Base-by-base conservation (phyloP, 2,888 invertebrate genomes). In the Cerceris rybyensis region DNA sequence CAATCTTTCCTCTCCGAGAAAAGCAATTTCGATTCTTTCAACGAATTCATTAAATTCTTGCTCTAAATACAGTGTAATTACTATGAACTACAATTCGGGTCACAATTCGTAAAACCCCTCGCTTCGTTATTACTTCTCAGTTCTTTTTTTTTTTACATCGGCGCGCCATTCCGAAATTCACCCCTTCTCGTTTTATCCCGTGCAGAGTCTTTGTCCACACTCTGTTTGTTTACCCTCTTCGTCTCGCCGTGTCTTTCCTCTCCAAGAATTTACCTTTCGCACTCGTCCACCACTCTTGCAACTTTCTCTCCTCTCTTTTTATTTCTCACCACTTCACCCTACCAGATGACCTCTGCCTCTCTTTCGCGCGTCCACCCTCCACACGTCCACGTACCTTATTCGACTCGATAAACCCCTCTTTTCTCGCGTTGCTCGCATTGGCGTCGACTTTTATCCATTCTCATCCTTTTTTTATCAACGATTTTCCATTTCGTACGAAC, bases 381-480 rank as follows among this genome's bases (percentile, higher is more conserved):
- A 46, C 28, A 28, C 13, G 17, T 7, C 41, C 7, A 7, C 9
- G 39, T 14, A 9, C 52, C 60, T 55, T 39, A n/a, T 55, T 8
- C 57, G 28, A 49, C 11, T 9, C 6, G 13, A 6, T 6, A 16
- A 43, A 6, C 7, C 64, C 7, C 13, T 64, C 9, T 41, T 46
- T 39, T 8, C 11, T 6, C 11, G 4, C 13, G 1, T n/a, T 6
- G 0, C 7, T 6, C 41, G 52, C 4, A 7, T 41, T 16, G 39
- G 49, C 54, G 16, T 46, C 54, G 11, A 50, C 39, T 42, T 43
- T 11, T 16, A 57, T 55, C 16, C 58, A 8, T 54, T 14, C 42
- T 65, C 42, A 55, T 50, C 57, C 58, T 65, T 60, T 54, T 70
- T 66, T 79, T 69, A 76, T 68, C 59, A 65, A 57, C 61, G 46